Evolutionary conservation across 2,113 vertebrate species (phyloP).

Genomic region (Platichthys flesus): DNA sequence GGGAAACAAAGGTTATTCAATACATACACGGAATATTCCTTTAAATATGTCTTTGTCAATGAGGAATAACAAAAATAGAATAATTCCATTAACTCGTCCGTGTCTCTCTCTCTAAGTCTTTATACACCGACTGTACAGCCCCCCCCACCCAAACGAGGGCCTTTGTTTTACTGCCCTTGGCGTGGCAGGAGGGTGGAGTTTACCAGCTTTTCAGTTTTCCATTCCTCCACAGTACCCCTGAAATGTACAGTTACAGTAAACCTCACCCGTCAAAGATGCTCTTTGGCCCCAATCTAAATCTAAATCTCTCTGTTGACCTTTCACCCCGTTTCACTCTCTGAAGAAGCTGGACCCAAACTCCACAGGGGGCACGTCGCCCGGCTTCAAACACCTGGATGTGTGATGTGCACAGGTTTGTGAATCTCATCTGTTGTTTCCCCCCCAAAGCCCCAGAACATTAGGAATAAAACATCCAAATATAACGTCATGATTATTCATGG

Average conservation of each 20-base stretch:
- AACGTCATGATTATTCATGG: no score
- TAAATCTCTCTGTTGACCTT: background rate
- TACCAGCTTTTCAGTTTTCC: background rate
- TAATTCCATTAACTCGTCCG: conserved; percentile 65
- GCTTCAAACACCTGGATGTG: no score
- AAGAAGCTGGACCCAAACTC: background rate
- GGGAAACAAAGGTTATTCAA: conserved; percentile 49
- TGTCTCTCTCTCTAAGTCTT: conserved; percentile 53
- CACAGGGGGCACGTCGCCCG: no score
- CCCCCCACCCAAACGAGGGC: background rate
- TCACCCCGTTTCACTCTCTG: conserved; percentile 2
- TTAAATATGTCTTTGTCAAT: conserved; percentile 73
- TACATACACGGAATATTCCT: conserved; percentile 72
- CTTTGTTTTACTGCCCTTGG: conserved; percentile 4
- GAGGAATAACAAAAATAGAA: conserved; percentile 80
- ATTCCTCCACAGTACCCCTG: background rate
- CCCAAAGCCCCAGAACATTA: no score
- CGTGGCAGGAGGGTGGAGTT: background rate
- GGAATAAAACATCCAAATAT: no score
- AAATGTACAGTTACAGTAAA: conserved; percentile 1
- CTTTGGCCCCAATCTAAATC: conserved; percentile 49
- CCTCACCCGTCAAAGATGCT: background rate
- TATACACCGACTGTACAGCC: conserved; percentile 54
- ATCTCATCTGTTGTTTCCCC: no score
- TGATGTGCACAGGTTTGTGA: no score